These are phyloP conservation scores for Acronicta alni DNA, from an alignment of 2,888 invertebrate species.

Conservation along the genomic window DNA sequence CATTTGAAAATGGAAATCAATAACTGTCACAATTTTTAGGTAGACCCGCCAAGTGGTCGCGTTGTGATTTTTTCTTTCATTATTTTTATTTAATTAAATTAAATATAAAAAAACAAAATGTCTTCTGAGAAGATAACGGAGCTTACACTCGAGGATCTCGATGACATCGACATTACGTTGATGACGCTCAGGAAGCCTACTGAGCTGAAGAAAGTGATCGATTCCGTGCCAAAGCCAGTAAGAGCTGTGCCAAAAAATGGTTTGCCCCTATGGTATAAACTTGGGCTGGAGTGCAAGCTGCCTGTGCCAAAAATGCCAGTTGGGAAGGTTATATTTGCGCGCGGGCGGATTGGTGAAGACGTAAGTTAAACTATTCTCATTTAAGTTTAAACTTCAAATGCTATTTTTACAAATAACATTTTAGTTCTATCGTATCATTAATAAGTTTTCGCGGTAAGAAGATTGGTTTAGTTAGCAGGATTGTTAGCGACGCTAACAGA, in stretches of 20 bases:
- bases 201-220: slow-evolving; percentile 82
- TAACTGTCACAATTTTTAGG: slow-evolving; percentile 67
- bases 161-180: slow-evolving; percentile 74
- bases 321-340: slow-evolving; percentile 84
- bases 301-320: slow-evolving; percentile 87
- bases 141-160: slow-evolving; percentile 65
- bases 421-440: too few species aligned
- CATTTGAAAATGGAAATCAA: slow-evolving; percentile 65
- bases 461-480: too few species aligned
- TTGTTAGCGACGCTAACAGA: too few species aligned
- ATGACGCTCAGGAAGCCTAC: slow-evolving; percentile 84
- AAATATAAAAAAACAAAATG: slow-evolving; percentile 55
- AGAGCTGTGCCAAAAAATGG: slow-evolving; percentile 85
- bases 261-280: slow-evolving; percentile 86
- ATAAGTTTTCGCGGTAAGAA: too few species aligned
- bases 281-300: slow-evolving; percentile 87
- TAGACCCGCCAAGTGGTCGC: slow-evolving; percentile 41
- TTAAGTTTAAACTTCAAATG: too few species aligned
- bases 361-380: slow-evolving; percentile 68
- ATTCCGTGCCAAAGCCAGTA: slow-evolving; percentile 82
- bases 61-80: slow-evolving; percentile 57
- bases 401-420: too few species aligned
- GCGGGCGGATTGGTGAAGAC: slow-evolving; percentile 87
- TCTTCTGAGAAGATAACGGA: slow-evolving; percentile 62
- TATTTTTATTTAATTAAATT: slow-evolving; percentile 57